These are phyloP conservation scores for Gymnoscopelus braueri DNA, from an alignment of 2,797 vertebrate species.

Conservation along the genomic window DNA sequence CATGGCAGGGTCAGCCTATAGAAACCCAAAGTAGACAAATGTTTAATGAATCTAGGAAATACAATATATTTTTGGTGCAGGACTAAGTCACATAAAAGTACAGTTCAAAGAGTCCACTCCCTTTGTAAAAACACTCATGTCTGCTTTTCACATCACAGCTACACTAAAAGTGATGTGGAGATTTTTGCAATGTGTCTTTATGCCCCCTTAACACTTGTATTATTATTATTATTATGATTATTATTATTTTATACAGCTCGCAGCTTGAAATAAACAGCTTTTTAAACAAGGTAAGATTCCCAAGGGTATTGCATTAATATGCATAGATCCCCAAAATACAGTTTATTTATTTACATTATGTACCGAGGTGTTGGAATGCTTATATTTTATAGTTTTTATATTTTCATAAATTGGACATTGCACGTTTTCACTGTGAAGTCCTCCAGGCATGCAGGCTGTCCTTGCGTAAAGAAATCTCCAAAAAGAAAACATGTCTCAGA, in stretches of 20 bases:
- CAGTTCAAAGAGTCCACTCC: conserved; percentile 11
- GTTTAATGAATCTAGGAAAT: conserved; percentile 43
- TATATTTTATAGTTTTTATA: conserved; percentile 6
- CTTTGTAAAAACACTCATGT: conserved; percentile 18
- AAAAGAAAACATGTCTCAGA: conserved; percentile 27
- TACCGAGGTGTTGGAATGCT: conserved; percentile 25
- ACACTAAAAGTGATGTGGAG: background rate
- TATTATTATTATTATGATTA: too few relatives aligned
- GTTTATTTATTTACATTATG: conserved; percentile 34
- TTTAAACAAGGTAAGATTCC: background rate
- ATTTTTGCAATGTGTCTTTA: background rate
- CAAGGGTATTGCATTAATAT: conserved; percentile 11
- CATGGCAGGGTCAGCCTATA: background rate
- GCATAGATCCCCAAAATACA: conserved; percentile 13
- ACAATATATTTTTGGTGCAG: conserved; percentile 37
- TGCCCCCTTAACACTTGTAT: too few relatives aligned
- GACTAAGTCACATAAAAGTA: conserved; percentile 26
- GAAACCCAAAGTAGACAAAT: conserved; percentile 16
- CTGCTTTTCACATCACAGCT: conserved; percentile 19
- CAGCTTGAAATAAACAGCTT: conserved; percentile 6
- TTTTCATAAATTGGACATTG: conserved; percentile 8
- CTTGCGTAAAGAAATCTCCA: conserved; percentile 22
- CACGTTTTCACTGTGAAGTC: conserved; percentile 35
- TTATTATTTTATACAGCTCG: background rate
- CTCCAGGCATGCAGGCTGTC: conserved; percentile 63